A percentile compares a stretch with the other conserved stretches of the same genome.
Conservation (phyloP, 2,113 vertebrate species). For the Boleophthalmus pectinirostris region DNA sequence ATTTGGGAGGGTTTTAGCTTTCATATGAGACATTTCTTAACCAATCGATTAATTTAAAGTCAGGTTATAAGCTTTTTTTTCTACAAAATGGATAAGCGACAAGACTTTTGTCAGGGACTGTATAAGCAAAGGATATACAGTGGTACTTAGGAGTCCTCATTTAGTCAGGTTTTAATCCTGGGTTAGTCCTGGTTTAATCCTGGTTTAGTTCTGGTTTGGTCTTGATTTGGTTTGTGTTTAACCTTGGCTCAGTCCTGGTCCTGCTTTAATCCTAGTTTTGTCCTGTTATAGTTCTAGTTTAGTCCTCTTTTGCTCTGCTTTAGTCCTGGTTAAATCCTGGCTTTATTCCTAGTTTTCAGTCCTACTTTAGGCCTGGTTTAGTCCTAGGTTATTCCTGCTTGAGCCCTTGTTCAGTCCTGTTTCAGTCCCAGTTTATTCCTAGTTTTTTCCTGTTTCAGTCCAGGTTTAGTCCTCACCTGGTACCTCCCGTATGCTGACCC, state of each 20-base stretch:
- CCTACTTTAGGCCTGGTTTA: neutral
- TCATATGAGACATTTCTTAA: no score
- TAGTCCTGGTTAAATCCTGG: neutral
- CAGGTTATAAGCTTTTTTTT: no score
- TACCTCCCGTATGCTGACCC: constrained; percentile 81
- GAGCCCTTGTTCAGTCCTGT: neutral
- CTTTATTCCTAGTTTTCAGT: neutral
- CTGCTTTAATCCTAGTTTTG: neutral
- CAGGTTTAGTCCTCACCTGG: constrained; percentile 69
- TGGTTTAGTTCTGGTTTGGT: neutral
- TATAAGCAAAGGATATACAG: no score
- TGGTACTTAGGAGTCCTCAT: neutral
- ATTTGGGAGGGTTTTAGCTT: no score
- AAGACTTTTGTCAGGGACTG: no score
- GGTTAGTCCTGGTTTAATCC: no score
- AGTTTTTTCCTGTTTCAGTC: neutral
- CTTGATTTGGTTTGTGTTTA: neutral
- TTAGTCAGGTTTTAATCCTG: neutral
- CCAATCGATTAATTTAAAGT: no score
- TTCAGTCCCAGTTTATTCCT: neutral
- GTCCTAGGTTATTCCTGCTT: neutral
- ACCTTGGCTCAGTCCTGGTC: neutral
- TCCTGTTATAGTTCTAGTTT: neutral
- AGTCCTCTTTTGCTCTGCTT: neutral
- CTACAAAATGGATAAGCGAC: no score